Percentiles rank a stretch among this genome's conserved stretches.
Conservation (phyloP, 2,113 vertebrate genomes). For the Prunella himalayana region DNA sequence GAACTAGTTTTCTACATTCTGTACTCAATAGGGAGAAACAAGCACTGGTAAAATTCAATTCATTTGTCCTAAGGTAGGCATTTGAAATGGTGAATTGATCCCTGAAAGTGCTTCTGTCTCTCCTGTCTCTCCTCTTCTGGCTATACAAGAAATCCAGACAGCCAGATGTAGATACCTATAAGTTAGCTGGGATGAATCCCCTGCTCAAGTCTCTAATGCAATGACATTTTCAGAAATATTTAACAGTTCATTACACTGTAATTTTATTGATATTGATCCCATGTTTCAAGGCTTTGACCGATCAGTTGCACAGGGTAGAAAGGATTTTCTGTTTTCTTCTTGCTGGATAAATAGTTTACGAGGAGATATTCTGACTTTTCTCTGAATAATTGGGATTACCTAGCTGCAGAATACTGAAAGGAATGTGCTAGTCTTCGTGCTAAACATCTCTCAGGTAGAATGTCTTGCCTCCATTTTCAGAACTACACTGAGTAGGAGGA, state of each 20-base stretch:
- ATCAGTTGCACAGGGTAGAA: background rate
- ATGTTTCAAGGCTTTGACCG: background rate
- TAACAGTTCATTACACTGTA: background rate
- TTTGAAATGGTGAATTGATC: background rate
- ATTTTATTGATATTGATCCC: background rate
- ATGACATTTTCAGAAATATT: background rate
- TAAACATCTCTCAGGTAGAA: background rate
- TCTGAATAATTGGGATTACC: background rate
- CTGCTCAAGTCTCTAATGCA: background rate
- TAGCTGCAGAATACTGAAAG: background rate
- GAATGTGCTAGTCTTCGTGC: background rate
- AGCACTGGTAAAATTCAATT: conserved; percentile 1
- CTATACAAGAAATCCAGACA: background rate
- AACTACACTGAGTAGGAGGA: background rate
- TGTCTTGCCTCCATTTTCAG: background rate
- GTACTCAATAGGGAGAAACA: conserved; percentile 3
- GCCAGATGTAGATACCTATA: background rate
- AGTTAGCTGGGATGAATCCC: background rate
- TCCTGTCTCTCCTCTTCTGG: background rate
- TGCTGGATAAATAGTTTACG: background rate
- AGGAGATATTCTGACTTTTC: background rate
- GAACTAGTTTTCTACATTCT: conserved; percentile 14
- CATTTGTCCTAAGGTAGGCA: background rate
- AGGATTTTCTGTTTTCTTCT: background rate
- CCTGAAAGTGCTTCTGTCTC: background rate